Percentiles rank a stretch among this genome's conserved stretches.
Evolutionary conservation across 64 coral and sea anemone genomes (phyloP).

Genomic region (Porites lutea): DNA sequence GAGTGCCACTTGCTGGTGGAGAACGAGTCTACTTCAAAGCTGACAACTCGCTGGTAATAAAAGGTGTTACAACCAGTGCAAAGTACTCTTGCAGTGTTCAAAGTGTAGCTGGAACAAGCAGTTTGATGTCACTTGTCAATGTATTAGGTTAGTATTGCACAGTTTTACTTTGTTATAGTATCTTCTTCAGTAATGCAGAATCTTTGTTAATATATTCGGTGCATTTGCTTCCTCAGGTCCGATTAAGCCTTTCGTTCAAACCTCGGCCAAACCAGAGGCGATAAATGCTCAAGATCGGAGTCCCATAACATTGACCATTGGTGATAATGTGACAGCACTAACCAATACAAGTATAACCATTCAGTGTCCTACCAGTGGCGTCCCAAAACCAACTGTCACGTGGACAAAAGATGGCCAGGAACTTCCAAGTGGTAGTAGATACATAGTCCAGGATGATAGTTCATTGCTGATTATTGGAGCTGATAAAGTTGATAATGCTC

Average conservation of each 20-base stretch:
- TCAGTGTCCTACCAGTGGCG: slow-evolving; percentile 48
- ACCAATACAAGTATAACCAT: slow-evolving; percentile 64
- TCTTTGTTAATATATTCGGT: background rate
- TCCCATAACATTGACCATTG: slow-evolving; percentile 21
- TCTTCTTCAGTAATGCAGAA: background rate
- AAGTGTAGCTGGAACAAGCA: slow-evolving; percentile 46
- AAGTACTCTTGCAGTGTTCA: slow-evolving; percentile 62
- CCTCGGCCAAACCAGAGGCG: background rate
- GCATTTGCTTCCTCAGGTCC: background rate
- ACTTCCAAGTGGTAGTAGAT: slow-evolving; percentile 1
- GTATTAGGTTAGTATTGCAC: slow-evolving; percentile 58
- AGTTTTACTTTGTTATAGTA: background rate
- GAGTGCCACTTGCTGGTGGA: slow-evolving; percentile 4
- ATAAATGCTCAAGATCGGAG: slow-evolving; percentile 3
- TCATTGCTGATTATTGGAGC: slow-evolving; percentile 34
- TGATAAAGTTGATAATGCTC: background rate
- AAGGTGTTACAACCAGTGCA: slow-evolving; percentile 19
- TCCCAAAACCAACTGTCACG: slow-evolving; percentile 52
- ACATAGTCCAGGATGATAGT: slow-evolving; percentile 35
- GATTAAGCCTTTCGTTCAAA: slow-evolving; percentile 10
- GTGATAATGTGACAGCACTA: slow-evolving; percentile 60
- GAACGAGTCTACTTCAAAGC: background rate
- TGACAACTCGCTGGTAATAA: slow-evolving; percentile 56
- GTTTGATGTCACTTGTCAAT: slow-evolving; percentile 23
- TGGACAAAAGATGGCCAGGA: slow-evolving; percentile 69